Evolutionary conservation across 2,797 vertebrate genomes (phyloP).

Genomic region (Leucoraja ocellata): DNA sequence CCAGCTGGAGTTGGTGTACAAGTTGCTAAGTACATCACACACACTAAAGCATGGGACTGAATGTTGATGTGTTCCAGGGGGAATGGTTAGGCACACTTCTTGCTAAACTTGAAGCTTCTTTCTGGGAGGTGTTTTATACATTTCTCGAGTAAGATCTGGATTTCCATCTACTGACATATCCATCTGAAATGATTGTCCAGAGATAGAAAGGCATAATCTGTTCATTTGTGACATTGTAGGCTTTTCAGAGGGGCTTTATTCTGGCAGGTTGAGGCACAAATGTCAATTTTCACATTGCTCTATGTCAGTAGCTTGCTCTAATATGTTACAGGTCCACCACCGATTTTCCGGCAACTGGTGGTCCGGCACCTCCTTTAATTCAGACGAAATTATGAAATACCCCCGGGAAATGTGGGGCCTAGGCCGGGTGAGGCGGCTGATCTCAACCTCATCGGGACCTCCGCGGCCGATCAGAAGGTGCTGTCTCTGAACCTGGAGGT

Average conservation of each 20-base stretch:
- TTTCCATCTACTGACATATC: slow-evolving; percentile 53
- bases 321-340: no score
- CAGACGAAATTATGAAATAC: no score
- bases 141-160: slow-evolving; percentile 56
- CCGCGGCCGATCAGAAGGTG: no score
- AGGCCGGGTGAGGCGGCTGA: no score
- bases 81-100: slow-evolving; percentile 51
- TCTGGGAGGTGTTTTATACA: slow-evolving; percentile 55
- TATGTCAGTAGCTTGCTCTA: neutral
- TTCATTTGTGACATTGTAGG: neutral
- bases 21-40: neutral
- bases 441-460: no score
- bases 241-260: neutral
- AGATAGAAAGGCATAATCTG: slow-evolving; percentile 71
- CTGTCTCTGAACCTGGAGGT: no score
- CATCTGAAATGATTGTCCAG: slow-evolving; percentile 67
- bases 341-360: no score
- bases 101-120: slow-evolving; percentile 58
- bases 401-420: no score
- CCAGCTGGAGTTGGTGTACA: neutral
- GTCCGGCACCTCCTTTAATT: no score
- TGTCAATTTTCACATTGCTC: neutral
- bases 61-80: neutral
- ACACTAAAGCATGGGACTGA: neutral
- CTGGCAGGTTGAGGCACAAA: neutral